These are phyloP conservation scores for Unio delphinus DNA, from an alignment of 2,888 invertebrate genomes.

Conservation along the genomic window DNA sequence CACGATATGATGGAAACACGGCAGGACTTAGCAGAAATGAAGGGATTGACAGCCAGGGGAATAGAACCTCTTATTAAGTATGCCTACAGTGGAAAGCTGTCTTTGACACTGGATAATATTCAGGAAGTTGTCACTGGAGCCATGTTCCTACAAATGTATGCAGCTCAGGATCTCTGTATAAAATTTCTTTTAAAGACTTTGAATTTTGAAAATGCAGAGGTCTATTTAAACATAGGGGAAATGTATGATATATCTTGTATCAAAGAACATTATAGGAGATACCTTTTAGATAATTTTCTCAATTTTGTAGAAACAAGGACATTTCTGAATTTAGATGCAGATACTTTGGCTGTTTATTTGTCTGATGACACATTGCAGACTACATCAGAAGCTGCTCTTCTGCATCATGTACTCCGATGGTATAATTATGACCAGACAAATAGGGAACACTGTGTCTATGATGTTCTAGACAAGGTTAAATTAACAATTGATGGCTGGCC, in stretches of 20 bases:
- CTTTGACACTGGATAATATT: slow-evolving; percentile 30
- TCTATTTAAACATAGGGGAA: slow-evolving; percentile 40
- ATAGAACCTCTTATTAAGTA: slow-evolving; percentile 35
- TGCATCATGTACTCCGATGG: slow-evolving; percentile 40
- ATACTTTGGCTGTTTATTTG: slow-evolving; percentile 36
- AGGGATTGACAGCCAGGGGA: slow-evolving; percentile 29
- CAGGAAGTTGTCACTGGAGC: slow-evolving; percentile 38
- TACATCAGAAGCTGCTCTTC: slow-evolving; percentile 38
- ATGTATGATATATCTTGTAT: slow-evolving; percentile 34
- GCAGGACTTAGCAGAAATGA: slow-evolving; percentile 32
- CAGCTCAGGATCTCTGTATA: slow-evolving; percentile 35
- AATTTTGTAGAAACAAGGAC: slow-evolving; percentile 40
- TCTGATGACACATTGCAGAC: slow-evolving; percentile 38
- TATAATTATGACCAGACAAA: slow-evolving; percentile 34
- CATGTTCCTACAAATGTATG: slow-evolving; percentile 39
- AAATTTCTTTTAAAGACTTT: slow-evolving; percentile 37
- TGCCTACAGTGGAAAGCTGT: slow-evolving; percentile 32
- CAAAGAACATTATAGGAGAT: slow-evolving; percentile 39
- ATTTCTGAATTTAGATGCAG: slow-evolving; percentile 38
- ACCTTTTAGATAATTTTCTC: slow-evolving; percentile 39
- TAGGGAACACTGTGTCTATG: slow-evolving; percentile 25
- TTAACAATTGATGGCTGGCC: slow-evolving; percentile 32
- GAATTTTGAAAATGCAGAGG: slow-evolving; percentile 46
- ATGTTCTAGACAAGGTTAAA: slow-evolving; percentile 39
- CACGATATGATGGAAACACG: slow-evolving; percentile 46